Percentiles rank a stretch among this genome's conserved stretches.
Conservation (phyloP, 2,888 invertebrate genomes). For the Ptychoptera albimana region DNA sequence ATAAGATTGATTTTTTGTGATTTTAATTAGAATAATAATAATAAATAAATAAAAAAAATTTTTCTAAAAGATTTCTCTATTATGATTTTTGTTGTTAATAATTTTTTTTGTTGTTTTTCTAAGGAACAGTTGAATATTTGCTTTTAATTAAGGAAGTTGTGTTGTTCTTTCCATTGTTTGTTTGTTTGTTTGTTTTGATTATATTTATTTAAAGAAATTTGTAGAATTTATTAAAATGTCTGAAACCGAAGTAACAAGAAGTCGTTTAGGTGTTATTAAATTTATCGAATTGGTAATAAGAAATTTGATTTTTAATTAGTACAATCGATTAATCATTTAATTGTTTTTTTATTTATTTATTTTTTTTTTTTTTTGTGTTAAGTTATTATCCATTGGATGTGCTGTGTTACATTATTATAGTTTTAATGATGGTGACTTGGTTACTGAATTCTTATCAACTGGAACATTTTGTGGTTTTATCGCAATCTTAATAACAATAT, state of each 20-base stretch:
- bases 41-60: too few species aligned
- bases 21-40: too few species aligned
- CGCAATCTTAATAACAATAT: slow-evolving; percentile 53
- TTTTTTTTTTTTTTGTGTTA: slow-evolving; percentile 18
- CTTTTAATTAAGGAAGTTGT: too few species aligned
- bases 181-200: too few species aligned
- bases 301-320: background rate
- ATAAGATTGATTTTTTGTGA: too few species aligned
- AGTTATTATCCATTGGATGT: slow-evolving; percentile 52
- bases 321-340: background rate
- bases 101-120: too few species aligned
- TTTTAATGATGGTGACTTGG: slow-evolving; percentile 36
- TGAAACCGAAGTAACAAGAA: background rate
- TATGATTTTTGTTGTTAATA: too few species aligned
- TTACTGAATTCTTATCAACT: slow-evolving; percentile 44
- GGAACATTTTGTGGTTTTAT: slow-evolving; percentile 61
- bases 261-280: slow-evolving; percentile 26
- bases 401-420: slow-evolving; percentile 58
- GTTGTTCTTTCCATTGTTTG: too few species aligned
- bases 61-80: too few species aligned
- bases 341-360: background rate
- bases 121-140: too few species aligned
- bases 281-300: slow-evolving; percentile 28
- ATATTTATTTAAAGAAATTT: too few species aligned
- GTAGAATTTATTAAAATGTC: background rate